Conservation (phyloP, 2,797 vertebrate species). For the Meda fulgida region DNA sequence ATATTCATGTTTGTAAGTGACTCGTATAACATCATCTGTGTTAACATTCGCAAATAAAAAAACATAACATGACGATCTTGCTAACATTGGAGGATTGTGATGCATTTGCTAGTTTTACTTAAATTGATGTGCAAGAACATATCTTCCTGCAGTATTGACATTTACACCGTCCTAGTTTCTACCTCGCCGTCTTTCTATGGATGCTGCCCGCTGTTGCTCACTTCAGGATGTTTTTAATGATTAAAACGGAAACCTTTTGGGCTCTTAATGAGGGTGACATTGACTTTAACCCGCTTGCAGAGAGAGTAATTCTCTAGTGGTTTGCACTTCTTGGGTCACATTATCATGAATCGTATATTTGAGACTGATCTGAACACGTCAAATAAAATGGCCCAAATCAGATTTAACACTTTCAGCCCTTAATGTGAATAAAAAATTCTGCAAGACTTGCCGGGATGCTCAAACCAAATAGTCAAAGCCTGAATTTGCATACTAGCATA, state of each 20-base stretch:
- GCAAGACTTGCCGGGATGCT: not conserved
- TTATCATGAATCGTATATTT: not conserved
- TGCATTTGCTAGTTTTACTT: not conserved
- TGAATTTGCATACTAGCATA: not conserved
- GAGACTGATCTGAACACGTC: not conserved
- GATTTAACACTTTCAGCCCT: not conserved
- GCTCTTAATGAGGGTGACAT: not conserved
- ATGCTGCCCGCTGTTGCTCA: not conserved
- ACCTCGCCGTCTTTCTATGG: not conserved
- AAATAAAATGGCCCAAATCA: not conserved
- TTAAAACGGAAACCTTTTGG: not conserved
- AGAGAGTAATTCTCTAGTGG: not conserved
- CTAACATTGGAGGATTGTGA: not conserved
- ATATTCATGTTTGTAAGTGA: not conserved
- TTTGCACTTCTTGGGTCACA: constrained; percentile 18
- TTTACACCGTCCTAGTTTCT: not conserved
- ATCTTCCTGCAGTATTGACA: not conserved
- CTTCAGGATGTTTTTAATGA: not conserved
- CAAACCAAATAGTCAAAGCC: not conserved
- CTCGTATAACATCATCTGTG: not conserved
- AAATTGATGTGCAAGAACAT: not conserved
- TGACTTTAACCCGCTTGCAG: not conserved
- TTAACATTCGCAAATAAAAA: not conserved
- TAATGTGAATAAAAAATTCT: not conserved
- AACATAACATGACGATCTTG: not conserved